Evolutionary conservation across 2,888 invertebrate species (phyloP).

Genomic region (Noctua janthina): DNA sequence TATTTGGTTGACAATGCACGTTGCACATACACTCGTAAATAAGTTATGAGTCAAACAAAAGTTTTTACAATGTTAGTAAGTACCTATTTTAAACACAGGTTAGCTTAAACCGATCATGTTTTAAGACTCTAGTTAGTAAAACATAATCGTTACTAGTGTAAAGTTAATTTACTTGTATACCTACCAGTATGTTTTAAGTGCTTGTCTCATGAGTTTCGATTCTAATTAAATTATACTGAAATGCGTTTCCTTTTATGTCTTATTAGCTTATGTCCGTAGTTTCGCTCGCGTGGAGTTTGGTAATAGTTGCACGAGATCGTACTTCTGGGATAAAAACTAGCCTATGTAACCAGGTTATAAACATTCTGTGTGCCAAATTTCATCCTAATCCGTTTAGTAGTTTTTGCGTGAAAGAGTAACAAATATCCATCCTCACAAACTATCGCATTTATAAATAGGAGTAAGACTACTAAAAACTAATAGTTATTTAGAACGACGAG

Average conservation of each 20-base stretch:
- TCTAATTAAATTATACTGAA: background rate
- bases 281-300: background rate
- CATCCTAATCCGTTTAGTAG: background rate
- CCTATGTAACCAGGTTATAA: background rate
- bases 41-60: conserved; percentile 2
- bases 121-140: background rate
- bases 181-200: background rate
- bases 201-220: background rate
- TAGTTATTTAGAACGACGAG: background rate
- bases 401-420: background rate
- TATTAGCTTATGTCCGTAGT: background rate
- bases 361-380: background rate
- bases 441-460: background rate
- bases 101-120: conserved; percentile 9
- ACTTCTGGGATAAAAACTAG: background rate
- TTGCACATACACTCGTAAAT: conserved; percentile 6
- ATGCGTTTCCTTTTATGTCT: background rate
- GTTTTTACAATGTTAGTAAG: conserved; percentile 4
- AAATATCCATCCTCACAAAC: background rate
- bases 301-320: background rate
- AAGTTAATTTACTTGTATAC: conserved; percentile 3
- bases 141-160: background rate
- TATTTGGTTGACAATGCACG: conserved; percentile 17
- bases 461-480: background rate
- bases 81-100: conserved; percentile 13